Conservation (phyloP, 2,888 invertebrate genomes). For the Cephus runcator region DNA sequence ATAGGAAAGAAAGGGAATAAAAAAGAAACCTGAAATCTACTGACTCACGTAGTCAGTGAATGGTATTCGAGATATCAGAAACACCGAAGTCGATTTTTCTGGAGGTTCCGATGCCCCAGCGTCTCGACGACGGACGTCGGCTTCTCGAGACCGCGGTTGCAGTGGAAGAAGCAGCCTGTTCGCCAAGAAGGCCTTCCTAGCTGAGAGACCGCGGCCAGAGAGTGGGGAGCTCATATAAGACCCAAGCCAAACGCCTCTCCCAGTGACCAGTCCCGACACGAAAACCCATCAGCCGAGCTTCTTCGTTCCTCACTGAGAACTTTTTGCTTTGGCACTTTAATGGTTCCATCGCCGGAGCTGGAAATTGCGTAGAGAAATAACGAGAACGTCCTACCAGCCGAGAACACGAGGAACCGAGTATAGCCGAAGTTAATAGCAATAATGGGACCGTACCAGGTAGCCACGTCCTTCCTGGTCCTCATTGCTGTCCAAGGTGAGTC, state of each 20-base stretch:
- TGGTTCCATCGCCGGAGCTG: conserved; percentile 9
- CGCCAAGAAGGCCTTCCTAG: conserved; percentile 54
- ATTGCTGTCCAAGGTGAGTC: conserved; percentile 56
- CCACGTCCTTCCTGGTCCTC: conserved; percentile 52
- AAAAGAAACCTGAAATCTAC: not conserved
- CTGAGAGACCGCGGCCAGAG: conserved; percentile 48
- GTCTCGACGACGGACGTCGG: conserved; percentile 19
- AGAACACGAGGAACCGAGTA: not conserved
- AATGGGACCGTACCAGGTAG: conserved; percentile 51
- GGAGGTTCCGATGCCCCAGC: conserved; percentile 3
- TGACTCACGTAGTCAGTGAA: not conserved
- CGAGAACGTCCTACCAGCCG: not conserved
- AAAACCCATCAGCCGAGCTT: conserved; percentile 63
- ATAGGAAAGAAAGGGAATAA: not conserved
- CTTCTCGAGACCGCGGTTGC: not conserved
- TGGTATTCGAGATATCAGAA: not conserved
- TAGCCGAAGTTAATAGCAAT: conserved; percentile 18
- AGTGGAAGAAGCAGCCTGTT: conserved; percentile 50
- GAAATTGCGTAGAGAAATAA: not conserved
- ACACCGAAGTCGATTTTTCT: not conserved
- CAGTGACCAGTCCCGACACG: conserved; percentile 64
- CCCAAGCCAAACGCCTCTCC: conserved; percentile 63
- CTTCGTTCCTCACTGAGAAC: conserved; percentile 42
- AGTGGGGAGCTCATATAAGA: conserved; percentile 65
- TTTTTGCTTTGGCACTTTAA: conserved; percentile 8